phyloP scores from a whole-genome alignment of 2,797 vertebrate genomes.

The Crypturellus tataupa region DNA sequence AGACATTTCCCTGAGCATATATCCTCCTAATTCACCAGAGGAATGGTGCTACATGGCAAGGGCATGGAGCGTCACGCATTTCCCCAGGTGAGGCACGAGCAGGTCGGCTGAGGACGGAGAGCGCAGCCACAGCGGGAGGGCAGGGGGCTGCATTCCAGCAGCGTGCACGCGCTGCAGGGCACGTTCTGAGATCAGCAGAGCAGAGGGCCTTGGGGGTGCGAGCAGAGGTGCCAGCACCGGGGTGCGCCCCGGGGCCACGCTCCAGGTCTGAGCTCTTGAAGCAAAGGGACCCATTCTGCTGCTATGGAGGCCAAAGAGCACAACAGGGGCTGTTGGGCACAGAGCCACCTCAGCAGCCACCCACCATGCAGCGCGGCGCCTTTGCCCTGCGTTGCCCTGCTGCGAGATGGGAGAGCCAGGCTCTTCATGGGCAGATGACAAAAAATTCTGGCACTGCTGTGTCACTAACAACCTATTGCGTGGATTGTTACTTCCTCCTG shows the following conservation, averaged over 20 bases:
- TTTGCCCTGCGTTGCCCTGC: neutral
- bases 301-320: neutral
- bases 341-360: neutral
- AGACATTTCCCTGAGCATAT: neutral
- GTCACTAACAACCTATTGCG: neutral
- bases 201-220: neutral
- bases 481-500: neutral
- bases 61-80: neutral
- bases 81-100: too few relatives aligned
- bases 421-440: neutral
- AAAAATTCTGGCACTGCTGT: neutral
- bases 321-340: neutral
- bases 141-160: neutral
- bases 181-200: neutral
- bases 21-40: neutral
- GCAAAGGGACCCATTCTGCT: neutral
- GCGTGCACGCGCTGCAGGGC: neutral
- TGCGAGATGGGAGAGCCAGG: fast-evolving
- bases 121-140: neutral
- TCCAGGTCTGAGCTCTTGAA: neutral
- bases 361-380: neutral
- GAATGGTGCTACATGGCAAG: neutral
- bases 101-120: neutral
- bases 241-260: neutral
- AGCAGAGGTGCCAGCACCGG: neutral